Conservation (phyloP, 2,797 vertebrate species). For the Periophthalmus magnuspinnatus region DNA sequence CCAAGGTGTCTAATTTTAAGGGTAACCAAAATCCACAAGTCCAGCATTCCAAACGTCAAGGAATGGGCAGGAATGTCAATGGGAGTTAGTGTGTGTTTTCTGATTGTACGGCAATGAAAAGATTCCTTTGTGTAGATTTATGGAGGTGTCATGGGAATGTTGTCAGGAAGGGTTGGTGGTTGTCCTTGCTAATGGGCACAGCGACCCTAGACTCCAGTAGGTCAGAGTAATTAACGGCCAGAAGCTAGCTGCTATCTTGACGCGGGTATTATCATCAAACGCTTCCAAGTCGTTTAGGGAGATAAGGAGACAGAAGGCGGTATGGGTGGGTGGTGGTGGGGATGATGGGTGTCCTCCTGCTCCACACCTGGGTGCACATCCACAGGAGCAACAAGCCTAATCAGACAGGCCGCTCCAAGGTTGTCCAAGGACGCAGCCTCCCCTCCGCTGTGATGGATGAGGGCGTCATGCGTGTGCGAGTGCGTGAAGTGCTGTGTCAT, state of each 20-base stretch:
- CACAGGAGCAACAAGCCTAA: constrained; percentile 5
- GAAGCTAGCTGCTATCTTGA: constrained; percentile 43
- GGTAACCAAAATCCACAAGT: constrained; percentile 16
- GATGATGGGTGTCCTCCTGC: constrained; percentile 9
- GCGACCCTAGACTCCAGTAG: constrained; percentile 50
- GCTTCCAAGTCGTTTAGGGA: constrained; percentile 30
- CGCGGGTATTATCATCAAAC: constrained; percentile 47
- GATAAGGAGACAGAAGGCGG: neutral
- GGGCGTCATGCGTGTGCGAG: constrained; percentile 39
- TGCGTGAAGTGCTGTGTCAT: constrained; percentile 56
- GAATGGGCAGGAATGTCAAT: neutral
- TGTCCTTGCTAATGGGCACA: constrained; percentile 52
- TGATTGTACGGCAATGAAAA: constrained; percentile 31
- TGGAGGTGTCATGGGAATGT: constrained; percentile 53
- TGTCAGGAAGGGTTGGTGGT: constrained; percentile 30
- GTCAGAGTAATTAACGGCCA: constrained; percentile 58
- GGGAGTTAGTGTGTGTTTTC: neutral
- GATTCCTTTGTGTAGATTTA: constrained; percentile 55
- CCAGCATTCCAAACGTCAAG: constrained; percentile 25
- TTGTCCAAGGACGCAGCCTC: constrained; percentile 41
- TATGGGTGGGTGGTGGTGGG: neutral
- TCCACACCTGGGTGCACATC: constrained; percentile 32
- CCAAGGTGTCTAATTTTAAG: constrained; percentile 39
- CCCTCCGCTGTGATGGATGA: constrained; percentile 45
- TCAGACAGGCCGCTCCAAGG: constrained; percentile 38